phyloP scores from a whole-genome alignment of 2,797 vertebrate genomes.

The Sandelia bainsii region DNA sequence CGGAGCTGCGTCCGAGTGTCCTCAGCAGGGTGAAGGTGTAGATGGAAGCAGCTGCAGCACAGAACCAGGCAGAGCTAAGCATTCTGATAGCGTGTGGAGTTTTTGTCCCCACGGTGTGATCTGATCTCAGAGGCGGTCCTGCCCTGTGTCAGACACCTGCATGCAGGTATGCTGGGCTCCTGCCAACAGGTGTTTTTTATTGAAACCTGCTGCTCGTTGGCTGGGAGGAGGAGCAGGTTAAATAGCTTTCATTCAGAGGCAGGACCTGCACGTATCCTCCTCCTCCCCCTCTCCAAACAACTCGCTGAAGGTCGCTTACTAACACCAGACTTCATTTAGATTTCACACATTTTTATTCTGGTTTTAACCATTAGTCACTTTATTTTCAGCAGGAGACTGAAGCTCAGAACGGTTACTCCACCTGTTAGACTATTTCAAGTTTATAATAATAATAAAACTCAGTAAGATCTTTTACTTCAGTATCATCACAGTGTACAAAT shows the following conservation, averaged over 20 bases:
- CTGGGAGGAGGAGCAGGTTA: too few relatives aligned
- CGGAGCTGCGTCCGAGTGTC: not conserved
- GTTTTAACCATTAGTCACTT: too few relatives aligned
- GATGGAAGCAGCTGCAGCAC: not conserved
- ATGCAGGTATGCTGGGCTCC: not conserved
- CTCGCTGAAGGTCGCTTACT: not conserved
- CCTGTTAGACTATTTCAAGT: too few relatives aligned
- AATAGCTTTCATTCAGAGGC: not conserved
- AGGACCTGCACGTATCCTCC: not conserved
- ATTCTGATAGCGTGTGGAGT: not conserved
- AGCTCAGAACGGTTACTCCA: too few relatives aligned
- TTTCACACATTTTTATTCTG: not conserved
- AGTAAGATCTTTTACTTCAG: too few relatives aligned
- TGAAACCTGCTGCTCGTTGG: not conserved
- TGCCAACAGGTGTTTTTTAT: not conserved
- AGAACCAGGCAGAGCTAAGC: constrained; percentile 23
- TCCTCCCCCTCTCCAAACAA: not conserved
- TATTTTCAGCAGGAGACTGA: too few relatives aligned
- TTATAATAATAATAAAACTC: too few relatives aligned
- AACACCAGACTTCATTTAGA: not conserved
- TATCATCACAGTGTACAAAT: too few relatives aligned
- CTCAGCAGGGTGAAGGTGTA: not conserved
- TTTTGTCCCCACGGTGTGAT: not conserved
- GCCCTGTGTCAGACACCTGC: not conserved
- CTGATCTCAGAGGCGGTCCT: not conserved